Evolutionary conservation across 2,113 vertebrate genomes (phyloP).

Genomic region (Indicator maculatus): DNA sequence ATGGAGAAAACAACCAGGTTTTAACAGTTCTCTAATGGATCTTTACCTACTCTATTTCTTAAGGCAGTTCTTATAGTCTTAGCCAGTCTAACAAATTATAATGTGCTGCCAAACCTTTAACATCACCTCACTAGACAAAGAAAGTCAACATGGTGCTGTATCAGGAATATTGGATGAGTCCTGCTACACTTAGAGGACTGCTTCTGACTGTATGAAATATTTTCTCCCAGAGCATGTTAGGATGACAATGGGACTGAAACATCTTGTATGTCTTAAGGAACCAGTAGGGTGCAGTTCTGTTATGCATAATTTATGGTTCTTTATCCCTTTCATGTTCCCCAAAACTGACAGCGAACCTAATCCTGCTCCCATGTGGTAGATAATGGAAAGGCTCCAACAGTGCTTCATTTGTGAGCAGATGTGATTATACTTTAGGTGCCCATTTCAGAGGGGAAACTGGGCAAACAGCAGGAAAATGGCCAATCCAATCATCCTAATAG

Average conservation of each 20-base stretch:
- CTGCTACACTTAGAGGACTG: neutral
- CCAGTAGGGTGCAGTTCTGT: constrained; percentile 40
- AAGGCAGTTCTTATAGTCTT: neutral
- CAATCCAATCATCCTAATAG: neutral
- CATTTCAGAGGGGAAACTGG: neutral
- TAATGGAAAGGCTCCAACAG: neutral
- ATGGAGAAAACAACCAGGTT: neutral
- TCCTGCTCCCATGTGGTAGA: constrained; percentile 19
- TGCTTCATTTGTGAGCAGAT: neutral
- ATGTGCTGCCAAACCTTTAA: neutral
- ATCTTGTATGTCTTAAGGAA: constrained; percentile 53
- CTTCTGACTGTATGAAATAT: constrained; percentile 26
- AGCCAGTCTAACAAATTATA: neutral
- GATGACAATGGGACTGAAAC: constrained; percentile 48
- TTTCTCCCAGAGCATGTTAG: neutral
- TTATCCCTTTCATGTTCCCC: constrained; percentile 28
- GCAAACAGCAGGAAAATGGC: neutral
- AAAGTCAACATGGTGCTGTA: neutral
- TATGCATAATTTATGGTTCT: constrained; percentile 30
- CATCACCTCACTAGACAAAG: neutral
- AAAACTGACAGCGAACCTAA: constrained; percentile 6
- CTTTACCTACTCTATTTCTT: neutral
- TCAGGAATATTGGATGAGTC: neutral
- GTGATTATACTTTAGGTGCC: neutral
- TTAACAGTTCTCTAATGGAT: constrained; percentile 4